phyloP scores from a whole-genome alignment of 92 coral and sea anemone species.

The Palythoa heliodiscus region DNA sequence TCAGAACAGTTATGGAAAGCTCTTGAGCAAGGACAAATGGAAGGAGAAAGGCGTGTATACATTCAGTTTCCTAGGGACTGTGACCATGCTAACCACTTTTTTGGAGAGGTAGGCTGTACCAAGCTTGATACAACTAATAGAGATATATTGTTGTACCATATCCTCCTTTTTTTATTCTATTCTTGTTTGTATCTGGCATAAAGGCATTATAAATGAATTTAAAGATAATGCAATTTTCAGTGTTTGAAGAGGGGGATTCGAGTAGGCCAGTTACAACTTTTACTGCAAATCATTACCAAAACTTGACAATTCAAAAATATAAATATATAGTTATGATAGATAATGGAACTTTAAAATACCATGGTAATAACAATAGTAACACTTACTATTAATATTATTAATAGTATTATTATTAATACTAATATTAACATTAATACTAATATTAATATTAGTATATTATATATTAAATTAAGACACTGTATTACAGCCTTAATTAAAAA shows the following conservation, averaged over 20 bases:
- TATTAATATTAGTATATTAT: neutral
- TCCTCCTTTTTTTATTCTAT: neutral
- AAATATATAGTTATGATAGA: too few relatives aligned
- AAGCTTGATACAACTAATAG: neutral
- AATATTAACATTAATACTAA: too few relatives aligned
- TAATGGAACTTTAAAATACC: too few relatives aligned
- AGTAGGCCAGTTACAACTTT: neutral
- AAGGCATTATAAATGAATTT: too few relatives aligned
- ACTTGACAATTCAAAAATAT: too few relatives aligned
- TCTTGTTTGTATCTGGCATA: too few relatives aligned
- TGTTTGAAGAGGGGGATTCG: too few relatives aligned
- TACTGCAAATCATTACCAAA: too few relatives aligned
- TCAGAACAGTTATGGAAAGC: conserved; percentile 53
- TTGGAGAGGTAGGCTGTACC: conserved; percentile 55
- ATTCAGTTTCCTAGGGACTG: conserved; percentile 53
- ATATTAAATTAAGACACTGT: neutral
- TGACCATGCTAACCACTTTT: conserved; percentile 58
- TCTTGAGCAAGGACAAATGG: conserved; percentile 41
- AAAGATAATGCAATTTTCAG: too few relatives aligned
- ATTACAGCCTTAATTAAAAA: conserved; percentile 2
- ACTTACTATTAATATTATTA: too few relatives aligned
- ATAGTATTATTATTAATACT: too few relatives aligned
- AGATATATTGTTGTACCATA: neutral
- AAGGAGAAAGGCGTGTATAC: conserved; percentile 60
- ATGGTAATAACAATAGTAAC: too few relatives aligned